Evolutionary conservation across 2,797 vertebrate species (phyloP), one percentile per base, ranked within the genome.

Genomic region (Rallus crepitans): DNA sequence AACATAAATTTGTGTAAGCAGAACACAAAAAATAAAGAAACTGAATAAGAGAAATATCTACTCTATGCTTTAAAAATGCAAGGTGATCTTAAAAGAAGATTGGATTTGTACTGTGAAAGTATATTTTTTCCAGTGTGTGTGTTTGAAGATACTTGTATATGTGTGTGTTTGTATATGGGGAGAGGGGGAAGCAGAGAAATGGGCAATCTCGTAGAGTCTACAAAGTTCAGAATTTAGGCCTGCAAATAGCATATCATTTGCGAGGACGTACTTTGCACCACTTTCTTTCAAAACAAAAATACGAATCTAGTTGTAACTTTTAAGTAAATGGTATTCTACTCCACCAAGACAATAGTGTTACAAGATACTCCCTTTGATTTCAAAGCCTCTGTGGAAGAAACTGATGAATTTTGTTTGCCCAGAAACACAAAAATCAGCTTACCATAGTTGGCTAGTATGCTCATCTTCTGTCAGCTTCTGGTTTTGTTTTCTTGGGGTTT

Each of bases 391-490:
- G 75, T 77, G 73, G 69, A 90, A 94, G 92, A 63, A 92, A 92
- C 39, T 89, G 63, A n/a, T 91, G 8, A 65, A 55, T 96, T 95
- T 82, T 94, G 57, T 89, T 97, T 93, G 69, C 23, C 52, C 92
- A 42, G 75, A 82, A 90, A 91, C 63, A 68, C 45, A 69, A 70
- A 50, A 53, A 42, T 42, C 45, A 82, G 40, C 33, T 91, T 92
- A 56, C 61, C 4, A 1, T 59, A 85, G 75, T 7, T 89, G 83
- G 47, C 68, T 84, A 73, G 48, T 52, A 11, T 72, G 82, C 69
- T 63, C 92, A 27, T 82, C 85, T 91, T 82, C 55, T 78, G 70
- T 42, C 70, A 80, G 84, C 61, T 77, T 63, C 71, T 50, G 52
- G 9, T 35, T 90, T 93, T 82, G 28, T 60, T 87, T 90, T 61